Percentiles rank a stretch among this genome's conserved stretches.
Conservation (phyloP, 2,797 vertebrate species). For the Ispidina picta region DNA sequence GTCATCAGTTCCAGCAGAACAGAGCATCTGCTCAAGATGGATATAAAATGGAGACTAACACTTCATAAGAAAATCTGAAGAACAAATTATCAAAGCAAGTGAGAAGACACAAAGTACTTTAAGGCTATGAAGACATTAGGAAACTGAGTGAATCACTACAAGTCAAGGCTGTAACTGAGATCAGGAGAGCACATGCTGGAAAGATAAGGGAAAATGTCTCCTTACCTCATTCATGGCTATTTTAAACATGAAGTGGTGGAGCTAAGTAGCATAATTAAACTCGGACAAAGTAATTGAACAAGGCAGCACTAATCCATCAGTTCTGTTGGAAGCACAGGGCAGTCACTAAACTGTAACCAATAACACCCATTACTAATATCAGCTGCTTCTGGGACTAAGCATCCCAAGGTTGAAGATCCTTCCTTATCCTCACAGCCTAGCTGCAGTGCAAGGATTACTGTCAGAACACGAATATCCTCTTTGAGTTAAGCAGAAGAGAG, state of each 20-base stretch:
- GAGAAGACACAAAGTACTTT: constrained; percentile 10
- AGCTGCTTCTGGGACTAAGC: not conserved
- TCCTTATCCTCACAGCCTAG: not conserved
- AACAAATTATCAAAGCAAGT: constrained; percentile 10
- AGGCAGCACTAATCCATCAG: not conserved
- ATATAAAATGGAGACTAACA: constrained; percentile 11
- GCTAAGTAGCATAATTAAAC: not conserved
- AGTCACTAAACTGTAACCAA: not conserved
- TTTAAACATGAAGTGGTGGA: not conserved
- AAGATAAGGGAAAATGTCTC: not conserved
- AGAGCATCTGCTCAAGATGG: not conserved
- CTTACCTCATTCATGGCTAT: not conserved
- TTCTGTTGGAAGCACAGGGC: not conserved
- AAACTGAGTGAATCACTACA: not conserved
- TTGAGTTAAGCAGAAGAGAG: not conserved
- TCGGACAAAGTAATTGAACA: not conserved
- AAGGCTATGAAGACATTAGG: not conserved
- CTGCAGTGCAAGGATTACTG: not conserved
- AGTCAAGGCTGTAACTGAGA: not conserved
- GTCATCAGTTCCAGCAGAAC: constrained; percentile 10
- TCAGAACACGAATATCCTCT: not conserved
- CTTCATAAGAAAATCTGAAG: not conserved
- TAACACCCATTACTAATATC: not conserved
- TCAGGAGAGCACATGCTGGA: not conserved
- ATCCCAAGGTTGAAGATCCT: not conserved